Evolutionary conservation across 2,113 vertebrate genomes (phyloP).

Genomic region (Neomonachus schauinslandi): DNA sequence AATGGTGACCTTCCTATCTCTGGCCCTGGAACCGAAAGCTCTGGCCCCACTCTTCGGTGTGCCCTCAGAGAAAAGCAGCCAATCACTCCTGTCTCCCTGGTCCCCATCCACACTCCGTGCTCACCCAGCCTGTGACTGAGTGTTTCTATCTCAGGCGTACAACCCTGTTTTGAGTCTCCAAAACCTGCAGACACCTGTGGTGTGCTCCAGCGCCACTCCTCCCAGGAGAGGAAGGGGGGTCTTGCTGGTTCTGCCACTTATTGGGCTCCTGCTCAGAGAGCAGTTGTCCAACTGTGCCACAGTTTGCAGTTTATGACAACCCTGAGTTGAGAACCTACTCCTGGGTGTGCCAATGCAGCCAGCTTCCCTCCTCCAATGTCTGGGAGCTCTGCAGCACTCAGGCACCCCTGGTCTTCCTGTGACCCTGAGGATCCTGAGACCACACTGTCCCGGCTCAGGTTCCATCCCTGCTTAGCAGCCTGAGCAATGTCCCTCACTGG

Average conservation of each 20-base stretch:
- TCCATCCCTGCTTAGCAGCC: too few relatives aligned
- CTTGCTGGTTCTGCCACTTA: neutral
- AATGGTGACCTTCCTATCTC: neutral
- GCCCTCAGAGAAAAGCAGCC: neutral
- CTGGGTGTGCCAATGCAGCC: too few relatives aligned
- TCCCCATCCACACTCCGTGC: neutral
- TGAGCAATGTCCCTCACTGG: too few relatives aligned
- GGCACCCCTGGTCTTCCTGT: too few relatives aligned
- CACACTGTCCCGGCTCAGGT: too few relatives aligned
- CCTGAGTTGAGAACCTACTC: neutral
- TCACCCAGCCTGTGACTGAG: neutral
- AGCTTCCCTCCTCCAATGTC: too few relatives aligned
- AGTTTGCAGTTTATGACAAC: neutral
- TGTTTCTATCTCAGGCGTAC: neutral
- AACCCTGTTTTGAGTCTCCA: neutral
- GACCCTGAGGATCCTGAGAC: too few relatives aligned
- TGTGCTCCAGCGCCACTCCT: too few relatives aligned
- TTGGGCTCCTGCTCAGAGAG: neutral
- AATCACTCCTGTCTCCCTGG: neutral
- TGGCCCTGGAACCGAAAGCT: neutral
- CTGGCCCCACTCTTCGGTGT: neutral
- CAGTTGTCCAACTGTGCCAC: neutral
- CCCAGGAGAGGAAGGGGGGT: neutral
- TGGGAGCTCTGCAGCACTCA: too few relatives aligned
- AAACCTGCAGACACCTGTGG: too few relatives aligned